phyloP scores from a whole-genome alignment of 2,113 vertebrate species.

The Puffinus mauretanicus region DNA sequence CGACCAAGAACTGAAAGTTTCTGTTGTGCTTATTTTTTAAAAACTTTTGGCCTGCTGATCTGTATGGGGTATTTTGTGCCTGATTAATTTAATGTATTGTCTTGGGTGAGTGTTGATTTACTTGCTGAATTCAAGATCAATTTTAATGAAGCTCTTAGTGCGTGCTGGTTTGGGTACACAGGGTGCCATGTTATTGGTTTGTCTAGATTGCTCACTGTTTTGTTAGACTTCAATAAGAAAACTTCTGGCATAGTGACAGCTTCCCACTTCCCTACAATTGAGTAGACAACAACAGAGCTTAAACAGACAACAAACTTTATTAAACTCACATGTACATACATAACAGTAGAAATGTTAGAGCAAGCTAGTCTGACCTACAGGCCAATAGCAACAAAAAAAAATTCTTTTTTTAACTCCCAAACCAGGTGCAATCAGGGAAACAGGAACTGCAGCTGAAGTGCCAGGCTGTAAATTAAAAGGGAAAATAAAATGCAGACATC shows the following conservation, averaged over 20 bases:
- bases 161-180: slow-evolving; percentile 15
- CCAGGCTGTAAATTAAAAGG: not conserved
- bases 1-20: not conserved
- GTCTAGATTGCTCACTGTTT: slow-evolving; percentile 9
- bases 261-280: slow-evolving; percentile 5
- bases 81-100: slow-evolving; percentile 24
- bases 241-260: slow-evolving; percentile 20
- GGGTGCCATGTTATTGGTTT: slow-evolving; percentile 17
- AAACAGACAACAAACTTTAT: slow-evolving; percentile 14
- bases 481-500: not conserved
- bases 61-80: not conserved
- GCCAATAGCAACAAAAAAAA: not conserved
- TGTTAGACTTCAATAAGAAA: slow-evolving; percentile 26
- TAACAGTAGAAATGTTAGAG: not conserved
- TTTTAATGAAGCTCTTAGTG: slow-evolving; percentile 33
- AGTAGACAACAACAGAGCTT: slow-evolving; percentile 28
- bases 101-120: slow-evolving; percentile 40
- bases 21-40: slow-evolving; percentile 1
- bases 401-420: not conserved
- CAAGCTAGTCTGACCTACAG: not conserved
- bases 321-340: slow-evolving; percentile 29
- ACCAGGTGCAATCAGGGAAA: not conserved
- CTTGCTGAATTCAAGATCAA: slow-evolving; percentile 28
- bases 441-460: not conserved
- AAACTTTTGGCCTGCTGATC: not conserved